Percentiles rank a stretch among this genome's conserved stretches.
phyloP scores from a whole-genome alignment of 2,797 vertebrate species.

The Mustela erminea region DNA sequence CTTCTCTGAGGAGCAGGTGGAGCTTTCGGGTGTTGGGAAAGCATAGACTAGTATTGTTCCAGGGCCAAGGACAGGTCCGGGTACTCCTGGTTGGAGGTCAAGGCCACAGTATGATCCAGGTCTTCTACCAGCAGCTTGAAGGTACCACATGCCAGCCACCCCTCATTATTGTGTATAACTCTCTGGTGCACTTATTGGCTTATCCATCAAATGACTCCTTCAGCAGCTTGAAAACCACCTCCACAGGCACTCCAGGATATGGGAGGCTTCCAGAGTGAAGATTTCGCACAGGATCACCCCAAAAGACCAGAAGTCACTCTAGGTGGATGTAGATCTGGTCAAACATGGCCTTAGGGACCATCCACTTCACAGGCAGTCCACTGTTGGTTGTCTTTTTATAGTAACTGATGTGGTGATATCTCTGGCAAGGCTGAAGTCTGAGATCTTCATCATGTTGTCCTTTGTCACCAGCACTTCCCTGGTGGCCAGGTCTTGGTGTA shows the following conservation, averaged over 20 bases:
- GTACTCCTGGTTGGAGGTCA: slow-evolving; percentile 98
- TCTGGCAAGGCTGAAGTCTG: slow-evolving; percentile 97
- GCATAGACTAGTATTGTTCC: no score
- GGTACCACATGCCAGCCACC: slow-evolving; percentile 97
- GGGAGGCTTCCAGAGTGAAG: slow-evolving; percentile 98
- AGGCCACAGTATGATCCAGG: slow-evolving; percentile 95
- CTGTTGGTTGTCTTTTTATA: slow-evolving; percentile 99
- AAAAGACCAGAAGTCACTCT: slow-evolving; percentile 99
- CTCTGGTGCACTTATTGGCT: slow-evolving; percentile 97
- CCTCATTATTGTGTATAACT: slow-evolving; percentile 99
- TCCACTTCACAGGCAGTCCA: slow-evolving; percentile 98
- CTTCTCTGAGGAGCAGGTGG: no score
- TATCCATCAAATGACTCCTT: slow-evolving; percentile 99
- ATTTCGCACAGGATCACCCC: slow-evolving; percentile 99
- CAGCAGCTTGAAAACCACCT: slow-evolving; percentile 99
- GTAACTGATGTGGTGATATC: slow-evolving; percentile 99
- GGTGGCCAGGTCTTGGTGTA: slow-evolving; percentile 97
- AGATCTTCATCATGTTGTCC: slow-evolving; percentile 99
- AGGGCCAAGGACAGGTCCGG: slow-evolving; percentile 84
- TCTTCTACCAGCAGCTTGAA: slow-evolving; percentile 98
- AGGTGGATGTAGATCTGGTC: slow-evolving; percentile 98
- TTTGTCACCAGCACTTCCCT: slow-evolving; percentile 98
- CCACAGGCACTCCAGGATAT: slow-evolving; percentile 97
- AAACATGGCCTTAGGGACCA: slow-evolving; percentile 98
- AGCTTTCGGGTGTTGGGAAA: no score